Percentiles rank a stretch among this genome's conserved stretches.
phyloP scores from a whole-genome alignment of 2,888 invertebrate species.

The Andrena hattorfiana region DNA sequence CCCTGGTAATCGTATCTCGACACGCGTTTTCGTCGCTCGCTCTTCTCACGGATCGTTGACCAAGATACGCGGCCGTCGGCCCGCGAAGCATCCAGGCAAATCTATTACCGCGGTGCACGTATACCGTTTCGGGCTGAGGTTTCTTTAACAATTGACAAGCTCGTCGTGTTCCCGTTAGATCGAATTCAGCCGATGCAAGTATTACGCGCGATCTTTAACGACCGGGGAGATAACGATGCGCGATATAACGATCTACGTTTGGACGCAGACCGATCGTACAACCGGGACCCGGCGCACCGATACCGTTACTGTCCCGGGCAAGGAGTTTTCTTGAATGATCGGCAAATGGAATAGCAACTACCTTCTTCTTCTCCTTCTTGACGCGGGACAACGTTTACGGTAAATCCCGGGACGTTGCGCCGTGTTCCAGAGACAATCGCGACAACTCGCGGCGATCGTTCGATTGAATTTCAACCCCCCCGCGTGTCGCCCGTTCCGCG shows the following conservation, averaged over 20 bases:
- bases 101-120: slow-evolving; percentile 58
- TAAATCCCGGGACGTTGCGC: slow-evolving; percentile 20
- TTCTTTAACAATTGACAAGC: slow-evolving; percentile 76
- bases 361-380: slow-evolving; percentile 32
- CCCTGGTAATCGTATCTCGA: slow-evolving; percentile 42
- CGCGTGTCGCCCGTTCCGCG: not conserved
- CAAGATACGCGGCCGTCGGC: slow-evolving; percentile 44
- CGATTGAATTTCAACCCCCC: not conserved
- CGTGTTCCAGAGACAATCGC: slow-evolving; percentile 15
- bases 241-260: slow-evolving; percentile 79
- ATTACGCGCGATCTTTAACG: slow-evolving; percentile 75
- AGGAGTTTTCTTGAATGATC: slow-evolving; percentile 53
- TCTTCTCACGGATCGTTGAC: slow-evolving; percentile 47
- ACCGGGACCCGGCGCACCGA: slow-evolving; percentile 46
- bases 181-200: slow-evolving; percentile 71
- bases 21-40: slow-evolving; percentile 31
- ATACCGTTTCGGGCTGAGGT: slow-evolving; percentile 68
- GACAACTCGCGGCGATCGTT: not conserved
- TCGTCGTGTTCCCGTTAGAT: slow-evolving; percentile 73
- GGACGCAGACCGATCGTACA: slow-evolving; percentile 69
- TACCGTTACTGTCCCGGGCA: slow-evolving; percentile 73
- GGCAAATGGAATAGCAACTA: slow-evolving; percentile 35
- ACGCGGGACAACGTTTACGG: slow-evolving; percentile 32
- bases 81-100: slow-evolving; percentile 36
- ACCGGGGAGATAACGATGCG: slow-evolving; percentile 79